Evolutionary conservation across 2,797 vertebrate species (phyloP).

Genomic region (Phoeniculus purpureus): DNA sequence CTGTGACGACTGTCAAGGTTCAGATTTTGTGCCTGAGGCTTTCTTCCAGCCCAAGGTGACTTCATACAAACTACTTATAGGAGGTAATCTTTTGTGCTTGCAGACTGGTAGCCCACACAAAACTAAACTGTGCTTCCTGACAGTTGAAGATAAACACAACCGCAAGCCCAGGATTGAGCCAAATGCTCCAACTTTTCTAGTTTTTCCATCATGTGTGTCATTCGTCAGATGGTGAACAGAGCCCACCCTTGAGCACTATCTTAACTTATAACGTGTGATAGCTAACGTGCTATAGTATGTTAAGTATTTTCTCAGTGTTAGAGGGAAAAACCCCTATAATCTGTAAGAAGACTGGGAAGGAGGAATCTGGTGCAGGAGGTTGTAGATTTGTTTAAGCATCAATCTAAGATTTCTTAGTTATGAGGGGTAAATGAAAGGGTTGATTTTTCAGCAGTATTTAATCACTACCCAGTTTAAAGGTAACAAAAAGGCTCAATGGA

Average conservation of each 20-base stretch:
- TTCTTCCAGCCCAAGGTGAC: background rate
- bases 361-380: background rate
- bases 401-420: no score
- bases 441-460: no score
- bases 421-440: no score
- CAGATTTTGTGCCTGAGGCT: background rate
- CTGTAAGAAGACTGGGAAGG: background rate
- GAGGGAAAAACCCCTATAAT: rapidly evolving
- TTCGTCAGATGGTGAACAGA: background rate
- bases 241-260: background rate
- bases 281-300: no score
- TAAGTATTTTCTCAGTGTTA: background rate
- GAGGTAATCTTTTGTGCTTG: background rate
- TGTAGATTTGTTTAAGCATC: no score
- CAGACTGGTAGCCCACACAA: background rate
- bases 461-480: no score
- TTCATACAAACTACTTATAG: background rate
- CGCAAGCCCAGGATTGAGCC: background rate
- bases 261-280: background rate
- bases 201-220: background rate
- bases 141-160: background rate
- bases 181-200: background rate
- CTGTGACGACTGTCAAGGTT: background rate
- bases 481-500: no score
- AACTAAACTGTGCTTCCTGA: background rate